A percentile compares a stretch with the other conserved stretches of the same genome.
Conservation (phyloP, 2,797 vertebrate species). For the Chrysocyon brachyurus region DNA sequence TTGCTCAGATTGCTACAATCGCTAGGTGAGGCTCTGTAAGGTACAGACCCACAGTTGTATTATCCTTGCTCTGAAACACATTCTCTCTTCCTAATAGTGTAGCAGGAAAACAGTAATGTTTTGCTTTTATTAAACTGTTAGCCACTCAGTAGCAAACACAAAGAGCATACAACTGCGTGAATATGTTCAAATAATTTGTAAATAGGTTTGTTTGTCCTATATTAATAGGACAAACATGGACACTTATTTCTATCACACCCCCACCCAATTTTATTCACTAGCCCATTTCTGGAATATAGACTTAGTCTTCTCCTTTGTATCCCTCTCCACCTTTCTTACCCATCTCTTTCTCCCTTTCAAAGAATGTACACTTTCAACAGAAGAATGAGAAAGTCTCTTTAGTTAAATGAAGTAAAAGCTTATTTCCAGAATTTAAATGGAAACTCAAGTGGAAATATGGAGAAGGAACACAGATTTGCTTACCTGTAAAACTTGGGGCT, state of each 20-base stretch:
- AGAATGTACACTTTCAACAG: constrained; percentile 7
- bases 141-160: constrained; percentile 32
- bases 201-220: constrained; percentile 63
- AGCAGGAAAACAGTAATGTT: neutral
- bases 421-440: constrained; percentile 30
- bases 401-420: neutral
- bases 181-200: constrained; percentile 47
- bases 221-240: neutral
- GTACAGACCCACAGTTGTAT: neutral
- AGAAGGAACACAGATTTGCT: neutral
- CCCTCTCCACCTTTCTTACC: neutral
- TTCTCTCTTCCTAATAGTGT: neutral
- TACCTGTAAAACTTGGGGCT: neutral
- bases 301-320: neutral
- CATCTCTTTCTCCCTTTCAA: neutral
- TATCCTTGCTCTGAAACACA: neutral
- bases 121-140: constrained; percentile 61
- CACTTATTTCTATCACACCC: neutral
- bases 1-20: neutral
- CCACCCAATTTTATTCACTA: constrained; percentile 25
- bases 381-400: constrained; percentile 20
- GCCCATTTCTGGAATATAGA: constrained; percentile 7
- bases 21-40: neutral
- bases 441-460: neutral
- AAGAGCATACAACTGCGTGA: neutral